Evolutionary conservation across 1,140 invertebrate species (phyloP), one percentile per base, ranked within the genome.

Genomic region (Lepidurus packardi): DNA sequence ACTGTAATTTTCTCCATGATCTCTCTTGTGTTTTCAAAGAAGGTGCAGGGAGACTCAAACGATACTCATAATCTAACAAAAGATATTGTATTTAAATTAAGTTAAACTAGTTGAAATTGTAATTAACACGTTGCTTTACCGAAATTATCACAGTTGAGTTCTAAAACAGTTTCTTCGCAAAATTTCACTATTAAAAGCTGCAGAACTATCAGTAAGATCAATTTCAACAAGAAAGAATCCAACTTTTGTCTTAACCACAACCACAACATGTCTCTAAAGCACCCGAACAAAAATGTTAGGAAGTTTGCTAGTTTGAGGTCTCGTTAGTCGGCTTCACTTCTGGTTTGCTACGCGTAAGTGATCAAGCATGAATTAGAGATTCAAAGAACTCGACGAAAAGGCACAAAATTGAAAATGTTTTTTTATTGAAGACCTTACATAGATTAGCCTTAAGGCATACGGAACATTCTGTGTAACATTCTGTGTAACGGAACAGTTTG

Each of bases 341-440:
- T 34, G 34, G 21, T 65, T 21, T 7, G 53, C 21, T 65, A 65
- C 21, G 53, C 53, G 10, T 4, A 65, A 21, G 53, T 65, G 21
- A 21, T 21, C 53, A 65, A n/a, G 53, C 13, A 34, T 34, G 34
- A 4, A 4, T 34, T 34, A 34, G 34, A 4, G 34, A 2, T 34
- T 34, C 34, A 34, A 34, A 34, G 34, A 34, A 34, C 34, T 34
- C 34, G 34, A 34, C 34, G 34, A 34, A 34, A 34, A 34, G 34
- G 34, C 1, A 34, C 34, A 34, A 0, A 65, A 65, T 65, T 21
- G 53, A n/a, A 65, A 65, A 65, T 65, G 53, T 13, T 65, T 65
- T 34, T 34, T 65, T 65, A 65, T 65, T 65, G 53, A 65, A 65
- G 53, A 65, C 53, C 53, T 65, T 16, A 13, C 21, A 65, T 65